Evolutionary conservation across 2,797 vertebrate species (phyloP), one percentile per base, ranked within the genome.

Genomic region (Botia kubotai): DNA sequence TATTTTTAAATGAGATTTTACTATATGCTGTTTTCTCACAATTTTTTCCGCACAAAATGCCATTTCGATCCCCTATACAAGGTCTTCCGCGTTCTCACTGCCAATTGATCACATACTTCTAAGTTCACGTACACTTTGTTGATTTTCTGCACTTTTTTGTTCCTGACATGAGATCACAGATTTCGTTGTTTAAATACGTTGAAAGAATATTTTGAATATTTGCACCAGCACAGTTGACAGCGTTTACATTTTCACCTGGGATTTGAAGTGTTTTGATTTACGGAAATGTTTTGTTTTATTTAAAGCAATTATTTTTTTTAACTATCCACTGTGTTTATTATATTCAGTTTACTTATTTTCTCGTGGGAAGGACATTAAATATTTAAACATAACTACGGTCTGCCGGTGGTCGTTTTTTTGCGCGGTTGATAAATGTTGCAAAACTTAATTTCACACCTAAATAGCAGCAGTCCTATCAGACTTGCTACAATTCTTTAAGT

Each of bases 401-500:
- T 83, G 72, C 12, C 46, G 53, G 52, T 75, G 29, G 65, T 75
- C n/a, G 26, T 10, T 62, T 55, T 70, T 5, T 26, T 86, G 91
- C 90, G 89, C 90, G 83, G 85, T 84, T 53, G 6, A 80, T 77
- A 87, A 65, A 72, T 23, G 57, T 57, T 76, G 48, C 58, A 65
- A 79, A 75, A 75, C 84, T 48, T 29, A 60, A 80, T 70, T 67
- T 73, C 39, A 50, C 36, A 55, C 63, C n/a, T 85, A 66, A 86
- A 88, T 80, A 75, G 80, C 63, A 83, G 83, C 82, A 77, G 81
- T 77, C 71, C 80, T 36, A 69, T 17, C 65, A 43, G 53, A 79
- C 72, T 73, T 72, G 72, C 74, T 39, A 19, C 16, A 52, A 26
- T 84, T 84, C 93, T 94, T 94, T 92, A 94, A 89, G 90, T 93